Evolutionary conservation across 2,888 invertebrate genomes (phyloP).

Genomic region (Elysia crispata): DNA sequence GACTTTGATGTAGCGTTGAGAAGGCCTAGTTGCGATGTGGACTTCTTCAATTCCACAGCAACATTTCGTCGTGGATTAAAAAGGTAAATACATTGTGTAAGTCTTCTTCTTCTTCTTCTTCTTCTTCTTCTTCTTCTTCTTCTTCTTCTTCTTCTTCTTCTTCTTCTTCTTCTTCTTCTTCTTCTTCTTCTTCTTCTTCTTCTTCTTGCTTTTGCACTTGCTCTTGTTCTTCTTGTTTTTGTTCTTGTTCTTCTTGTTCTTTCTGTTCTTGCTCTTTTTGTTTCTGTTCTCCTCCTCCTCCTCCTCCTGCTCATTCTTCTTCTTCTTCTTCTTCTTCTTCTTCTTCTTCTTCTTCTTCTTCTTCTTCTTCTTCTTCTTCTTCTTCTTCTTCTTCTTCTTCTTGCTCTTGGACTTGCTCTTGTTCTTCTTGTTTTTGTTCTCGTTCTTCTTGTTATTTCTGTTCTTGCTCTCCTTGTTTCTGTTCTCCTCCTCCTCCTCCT

Average conservation of each 20-base stretch:
- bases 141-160: conserved; percentile 12
- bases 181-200: neutral
- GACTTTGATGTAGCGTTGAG: too few relatives aligned
- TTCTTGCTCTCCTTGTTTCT: too few relatives aligned
- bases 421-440: too few relatives aligned
- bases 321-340: conserved; percentile 30
- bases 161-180: neutral
- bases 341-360: conserved; percentile 26
- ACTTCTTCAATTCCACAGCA: too few relatives aligned
- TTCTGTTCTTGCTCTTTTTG: too few relatives aligned
- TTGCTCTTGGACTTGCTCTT: neutral
- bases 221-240: too few relatives aligned
- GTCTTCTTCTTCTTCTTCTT: neutral
- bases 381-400: neutral
- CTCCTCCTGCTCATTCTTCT: too few relatives aligned
- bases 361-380: conserved; percentile 11
- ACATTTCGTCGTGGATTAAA: neutral
- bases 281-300: too few relatives aligned
- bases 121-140: neutral
- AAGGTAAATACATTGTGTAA: neutral
- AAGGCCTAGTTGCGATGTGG: too few relatives aligned
- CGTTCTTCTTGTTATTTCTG: too few relatives aligned
- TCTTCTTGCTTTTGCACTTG: neutral
- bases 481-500: too few relatives aligned
- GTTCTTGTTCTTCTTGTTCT: too few relatives aligned